Conservation (phyloP, 2,113 vertebrate species). For the Bettongia penicillata region DNA sequence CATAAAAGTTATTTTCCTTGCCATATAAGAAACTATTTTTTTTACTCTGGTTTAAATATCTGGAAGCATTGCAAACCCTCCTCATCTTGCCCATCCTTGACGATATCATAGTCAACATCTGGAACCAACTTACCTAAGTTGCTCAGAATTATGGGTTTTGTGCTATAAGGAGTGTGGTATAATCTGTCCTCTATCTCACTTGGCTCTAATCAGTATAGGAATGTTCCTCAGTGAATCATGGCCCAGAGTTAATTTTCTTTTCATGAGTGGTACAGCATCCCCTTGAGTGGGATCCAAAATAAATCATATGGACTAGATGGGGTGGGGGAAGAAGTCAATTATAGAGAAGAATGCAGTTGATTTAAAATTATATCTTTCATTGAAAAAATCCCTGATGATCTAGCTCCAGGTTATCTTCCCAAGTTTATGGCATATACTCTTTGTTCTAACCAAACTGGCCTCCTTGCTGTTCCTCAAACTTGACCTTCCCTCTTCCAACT, state of each 20-base stretch:
- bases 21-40: neutral
- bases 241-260: neutral
- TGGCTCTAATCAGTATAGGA: neutral
- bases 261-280: neutral
- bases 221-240: neutral
- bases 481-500: neutral
- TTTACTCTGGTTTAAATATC: neutral
- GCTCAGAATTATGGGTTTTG: neutral
- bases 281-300: neutral
- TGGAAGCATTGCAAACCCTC: neutral
- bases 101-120: neutral
- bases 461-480: neutral
- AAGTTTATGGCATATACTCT: neutral
- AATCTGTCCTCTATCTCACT: neutral
- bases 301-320: neutral
- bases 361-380: neutral
- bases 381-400: neutral
- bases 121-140: neutral
- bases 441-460: neutral
- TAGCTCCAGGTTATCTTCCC: neutral
- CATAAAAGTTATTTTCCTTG: neutral
- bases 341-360: neutral
- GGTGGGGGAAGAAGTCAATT: neutral
- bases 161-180: neutral
- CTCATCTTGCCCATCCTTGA: neutral